Evolutionary conservation across 1,140 invertebrate species (phyloP), one percentile per base, ranked within the genome.

Genomic region (Ctenoplectra terminalis): DNA sequence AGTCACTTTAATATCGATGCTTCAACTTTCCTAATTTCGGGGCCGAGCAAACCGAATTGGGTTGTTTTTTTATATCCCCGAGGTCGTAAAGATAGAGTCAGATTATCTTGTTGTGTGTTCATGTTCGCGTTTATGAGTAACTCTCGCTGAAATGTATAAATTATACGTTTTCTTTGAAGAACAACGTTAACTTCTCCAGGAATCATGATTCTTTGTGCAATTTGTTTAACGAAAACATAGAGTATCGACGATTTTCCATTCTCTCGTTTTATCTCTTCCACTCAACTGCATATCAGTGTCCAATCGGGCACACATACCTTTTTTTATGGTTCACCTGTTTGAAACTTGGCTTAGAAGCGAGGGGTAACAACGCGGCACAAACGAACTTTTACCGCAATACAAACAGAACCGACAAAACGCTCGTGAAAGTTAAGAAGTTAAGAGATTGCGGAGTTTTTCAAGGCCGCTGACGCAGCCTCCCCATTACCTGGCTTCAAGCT

Each of bases 401-500:
- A 86, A 85, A 82, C 72, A 77, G 84, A 77, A 82, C 79, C 67
- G 71, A 66, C 73, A 66, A 63, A 86, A 82, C 71, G 73, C 67
- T 73, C 69, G 80, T 71, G 67, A 78, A 86, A 86, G 84, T 86
- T 86, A 86, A 82, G 84, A 81, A 85, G 79, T 72, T 78, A 78
- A 86, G 69, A 34, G 73, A 86, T 86, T 78, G 74, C 70, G 46
- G 84, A 86, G 79, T 86, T 86, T 86, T 86, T 86, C 84, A 86
- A 86, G 85, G 85, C 54, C 79, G 80, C 40, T 63, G 69, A 74
- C 50, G 71, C 58, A 50, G 50, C 40, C 17, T 71, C n/a, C 29
- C 46, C 48, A 20, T 64, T 56, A 46, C 43, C 58, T 2, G 8
- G 46, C 8, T 48, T 1, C n/a, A n/a, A 72, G 69, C 46, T 13